Evolutionary conservation across 1,140 invertebrate species (phyloP), one percentile per base, ranked within the genome.

Genomic region (Platorchestia sp.): DNA sequence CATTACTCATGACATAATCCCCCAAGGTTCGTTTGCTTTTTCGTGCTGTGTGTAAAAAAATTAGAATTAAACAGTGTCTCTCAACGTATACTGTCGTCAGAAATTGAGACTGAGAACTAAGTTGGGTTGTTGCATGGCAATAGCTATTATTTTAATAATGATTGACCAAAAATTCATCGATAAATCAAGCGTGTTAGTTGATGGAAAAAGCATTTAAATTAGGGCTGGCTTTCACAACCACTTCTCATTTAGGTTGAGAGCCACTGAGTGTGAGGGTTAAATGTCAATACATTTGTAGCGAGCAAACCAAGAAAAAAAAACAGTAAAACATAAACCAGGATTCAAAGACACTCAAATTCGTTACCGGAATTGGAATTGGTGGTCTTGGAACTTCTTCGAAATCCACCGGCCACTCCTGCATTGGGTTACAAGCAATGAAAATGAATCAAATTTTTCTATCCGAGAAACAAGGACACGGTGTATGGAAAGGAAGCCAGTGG

Each of bases 331-430:
- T 6, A 27, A 89, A 89, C 87, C 41, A 44, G 5, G n/a, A 89
- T 5, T 89, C 45, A 93, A 93, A 93, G 91, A 6, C 6, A 93
- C 43, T 47, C 43, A 93, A 45, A 93, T 44, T n/a, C 45, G 27
- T 93, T 93, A 93, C 91, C 91, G 91, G 91, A 93, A 93, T 93
- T 93, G 41, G 41, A 27, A 16, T 44, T 16, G 91, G 91, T 44
- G 91, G 91, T 40, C 41, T 93, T 10, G 91, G 91, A 93, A 93
- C 91, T 42, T 44, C 91, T 45, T 93, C 91, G 91, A 19, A 19
- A 45, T 93, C 91, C 45, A 6, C 47, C 45, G 91, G 91, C 91
- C 91, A 93, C 45, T 93, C 91, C 91, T 93, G 91, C 19, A 44
- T 89, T 44, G 43, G 87, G 87, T 89, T 41, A 42, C 41, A 89